A percentile compares a stretch with the other conserved stretches of the same genome.
phyloP scores from a whole-genome alignment of 2,797 vertebrate genomes.

The Psittacula echo region DNA sequence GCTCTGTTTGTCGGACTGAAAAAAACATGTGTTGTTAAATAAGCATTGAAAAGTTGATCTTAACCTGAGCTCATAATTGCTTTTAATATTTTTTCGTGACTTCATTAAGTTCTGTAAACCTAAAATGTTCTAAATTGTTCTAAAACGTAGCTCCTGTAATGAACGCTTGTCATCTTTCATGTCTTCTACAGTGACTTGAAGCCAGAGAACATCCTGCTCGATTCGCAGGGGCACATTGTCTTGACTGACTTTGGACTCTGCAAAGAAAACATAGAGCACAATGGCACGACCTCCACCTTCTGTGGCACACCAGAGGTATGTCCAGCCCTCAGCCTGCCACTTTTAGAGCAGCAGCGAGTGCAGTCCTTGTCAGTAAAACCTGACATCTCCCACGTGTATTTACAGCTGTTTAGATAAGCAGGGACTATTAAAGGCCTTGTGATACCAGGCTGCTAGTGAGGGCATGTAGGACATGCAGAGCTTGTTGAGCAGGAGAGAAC shows the following conservation, averaged over 20 bases:
- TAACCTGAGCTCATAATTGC: not conserved
- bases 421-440: not conserved
- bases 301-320: slow-evolving; percentile 96
- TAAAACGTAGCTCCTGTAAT: not conserved
- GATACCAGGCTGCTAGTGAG: not conserved
- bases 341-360: not conserved
- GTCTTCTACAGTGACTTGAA: slow-evolving; percentile 89
- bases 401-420: not conserved
- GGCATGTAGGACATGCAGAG: accelerated
- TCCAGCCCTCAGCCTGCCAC: not conserved
- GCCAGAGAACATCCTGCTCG: slow-evolving; percentile 97
- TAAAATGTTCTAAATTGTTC: not conserved
- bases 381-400: not conserved
- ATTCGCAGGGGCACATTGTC: slow-evolving; percentile 97
- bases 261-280: slow-evolving; percentile 98
- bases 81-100: not conserved
- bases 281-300: slow-evolving; percentile 97
- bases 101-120: not conserved
- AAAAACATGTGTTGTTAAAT: not conserved
- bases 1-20: not conserved
- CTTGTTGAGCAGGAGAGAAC: not conserved
- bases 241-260: slow-evolving; percentile 98
- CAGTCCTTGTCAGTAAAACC: not conserved
- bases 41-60: not conserved
- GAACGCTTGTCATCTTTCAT: not conserved